phyloP scores from a whole-genome alignment of 2,113 vertebrate species.

The Naja naja region DNA sequence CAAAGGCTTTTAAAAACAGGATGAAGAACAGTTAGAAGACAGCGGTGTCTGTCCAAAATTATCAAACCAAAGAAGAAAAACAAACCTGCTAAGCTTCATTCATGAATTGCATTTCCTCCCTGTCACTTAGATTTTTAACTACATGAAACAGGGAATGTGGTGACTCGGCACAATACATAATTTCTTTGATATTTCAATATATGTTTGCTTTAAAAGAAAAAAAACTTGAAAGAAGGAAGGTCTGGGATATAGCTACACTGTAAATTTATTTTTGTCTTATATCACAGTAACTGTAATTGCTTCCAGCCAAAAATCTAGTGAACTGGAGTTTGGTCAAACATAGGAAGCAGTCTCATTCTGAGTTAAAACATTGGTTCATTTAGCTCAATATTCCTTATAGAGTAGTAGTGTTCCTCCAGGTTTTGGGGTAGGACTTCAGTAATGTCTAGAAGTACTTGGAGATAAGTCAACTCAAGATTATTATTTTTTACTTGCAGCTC shows the following conservation, averaged over 20 bases:
- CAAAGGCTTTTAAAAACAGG: background rate
- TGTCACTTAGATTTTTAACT: background rate
- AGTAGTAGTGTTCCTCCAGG: background rate
- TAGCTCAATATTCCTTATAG: background rate
- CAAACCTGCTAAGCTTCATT: conserved; percentile 1
- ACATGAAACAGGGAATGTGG: background rate
- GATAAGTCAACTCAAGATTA: background rate
- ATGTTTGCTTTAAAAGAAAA: conserved; percentile 6
- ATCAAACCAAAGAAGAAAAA: conserved; percentile 10
- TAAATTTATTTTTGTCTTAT: background rate
- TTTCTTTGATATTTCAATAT: fast-evolving
- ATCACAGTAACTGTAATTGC: background rate
- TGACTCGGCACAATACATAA: background rate
- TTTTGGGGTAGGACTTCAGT: background rate
- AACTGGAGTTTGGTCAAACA: background rate
- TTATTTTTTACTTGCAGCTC: background rate
- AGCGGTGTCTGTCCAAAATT: background rate
- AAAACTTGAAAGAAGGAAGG: background rate
- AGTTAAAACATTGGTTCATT: background rate
- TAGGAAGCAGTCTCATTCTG: background rate
- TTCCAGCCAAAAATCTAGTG: background rate
- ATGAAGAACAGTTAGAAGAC: background rate
- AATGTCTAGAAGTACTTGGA: background rate
- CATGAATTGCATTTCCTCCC: background rate
- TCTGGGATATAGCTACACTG: background rate